A percentile compares a stretch with the other conserved stretches of the same genome.
Evolutionary conservation across 2,113 vertebrate genomes (phyloP).

Genomic region (Pelmatolapia mariae): DNA sequence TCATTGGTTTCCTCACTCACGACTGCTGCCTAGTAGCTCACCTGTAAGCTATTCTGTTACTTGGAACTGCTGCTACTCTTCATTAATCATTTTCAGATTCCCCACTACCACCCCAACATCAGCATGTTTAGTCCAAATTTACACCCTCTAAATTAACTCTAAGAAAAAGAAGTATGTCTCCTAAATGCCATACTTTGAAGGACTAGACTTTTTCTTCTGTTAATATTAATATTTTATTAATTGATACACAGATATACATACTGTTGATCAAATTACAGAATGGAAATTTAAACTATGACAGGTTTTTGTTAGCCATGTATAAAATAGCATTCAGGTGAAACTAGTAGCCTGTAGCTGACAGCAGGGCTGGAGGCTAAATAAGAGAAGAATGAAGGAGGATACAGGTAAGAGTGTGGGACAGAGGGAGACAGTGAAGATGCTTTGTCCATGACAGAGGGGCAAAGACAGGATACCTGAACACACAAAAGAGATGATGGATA

Average conservation of each 20-base stretch:
- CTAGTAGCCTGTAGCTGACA: not conserved
- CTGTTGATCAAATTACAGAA: not conserved
- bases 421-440: not conserved
- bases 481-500: rapidly evolving
- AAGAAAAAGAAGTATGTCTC: not conserved
- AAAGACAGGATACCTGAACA: not conserved
- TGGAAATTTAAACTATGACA: not conserved
- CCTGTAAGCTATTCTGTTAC: not conserved
- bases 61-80: not conserved
- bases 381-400: not conserved
- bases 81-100: not conserved
- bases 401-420: not conserved
- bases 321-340: not conserved
- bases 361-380: not conserved
- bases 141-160: not conserved
- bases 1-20: not conserved
- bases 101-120: not conserved
- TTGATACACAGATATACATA: not conserved
- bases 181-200: not conserved
- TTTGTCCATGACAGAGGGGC: not conserved
- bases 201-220: not conserved
- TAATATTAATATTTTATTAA: not conserved
- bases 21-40: not conserved
- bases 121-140: not conserved
- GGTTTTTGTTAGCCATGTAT: not conserved